Evolutionary conservation across 2,797 vertebrate species (phyloP).

Genomic region (Rhabdomys pumilio): DNA sequence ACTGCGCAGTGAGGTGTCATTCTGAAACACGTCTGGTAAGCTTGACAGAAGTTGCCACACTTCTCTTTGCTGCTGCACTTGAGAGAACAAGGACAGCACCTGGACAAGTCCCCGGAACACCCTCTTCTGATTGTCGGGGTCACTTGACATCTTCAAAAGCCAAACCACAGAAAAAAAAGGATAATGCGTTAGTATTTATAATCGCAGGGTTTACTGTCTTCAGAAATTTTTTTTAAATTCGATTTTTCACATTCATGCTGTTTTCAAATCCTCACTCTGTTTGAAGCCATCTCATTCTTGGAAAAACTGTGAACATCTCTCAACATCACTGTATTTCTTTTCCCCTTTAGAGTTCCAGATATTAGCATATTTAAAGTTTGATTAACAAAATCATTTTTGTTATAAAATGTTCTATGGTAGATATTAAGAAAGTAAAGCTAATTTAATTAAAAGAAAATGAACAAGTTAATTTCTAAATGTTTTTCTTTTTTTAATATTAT

Average conservation of each 20-base stretch:
- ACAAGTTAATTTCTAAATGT: neutral
- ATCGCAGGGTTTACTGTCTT: constrained; percentile 11
- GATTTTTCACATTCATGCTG: constrained; percentile 10
- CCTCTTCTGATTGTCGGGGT: constrained; percentile 85
- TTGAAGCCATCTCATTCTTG: constrained; percentile 15
- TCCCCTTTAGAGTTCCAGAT: neutral
- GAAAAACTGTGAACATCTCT: constrained; percentile 34
- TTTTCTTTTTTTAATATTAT: neutral
- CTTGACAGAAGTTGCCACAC: constrained; percentile 90
- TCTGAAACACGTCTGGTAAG: constrained; percentile 87
- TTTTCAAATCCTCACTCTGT: neutral
- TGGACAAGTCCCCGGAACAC: constrained; percentile 86
- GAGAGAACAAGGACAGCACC: constrained; percentile 83
- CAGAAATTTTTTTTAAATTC: neutral
- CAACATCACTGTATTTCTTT: neutral
- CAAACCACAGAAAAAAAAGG: neutral
- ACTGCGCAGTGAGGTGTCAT: constrained; percentile 78
- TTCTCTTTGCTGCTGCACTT: constrained; percentile 88
- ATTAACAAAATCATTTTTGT: neutral
- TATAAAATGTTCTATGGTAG: constrained; percentile 28
- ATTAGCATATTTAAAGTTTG: constrained; percentile 28
- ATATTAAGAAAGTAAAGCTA: constrained; percentile 45
- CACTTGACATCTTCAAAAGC: constrained; percentile 86
- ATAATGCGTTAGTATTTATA: constrained; percentile 22
- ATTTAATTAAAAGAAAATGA: constrained; percentile 40